Conservation (phyloP, 2,888 invertebrate genomes). For the Cryptophagus acutangulus region DNA sequence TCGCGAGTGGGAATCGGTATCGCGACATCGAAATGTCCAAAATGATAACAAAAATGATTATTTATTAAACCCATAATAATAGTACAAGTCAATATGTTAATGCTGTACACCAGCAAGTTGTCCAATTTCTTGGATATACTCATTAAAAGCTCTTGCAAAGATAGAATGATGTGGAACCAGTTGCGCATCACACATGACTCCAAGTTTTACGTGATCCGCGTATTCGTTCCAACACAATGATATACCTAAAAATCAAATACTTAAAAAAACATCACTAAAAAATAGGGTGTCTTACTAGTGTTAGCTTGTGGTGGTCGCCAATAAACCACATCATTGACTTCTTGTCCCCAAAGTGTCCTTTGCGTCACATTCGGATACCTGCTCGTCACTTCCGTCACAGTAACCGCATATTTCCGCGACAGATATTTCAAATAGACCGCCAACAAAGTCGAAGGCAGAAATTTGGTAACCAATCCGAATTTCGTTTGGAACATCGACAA, state of each 20-base stretch:
- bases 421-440: conserved; percentile 59
- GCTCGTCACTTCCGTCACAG: conserved; percentile 57
- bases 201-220: conserved; percentile 59
- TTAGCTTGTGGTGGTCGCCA: conserved; percentile 75
- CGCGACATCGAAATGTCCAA: too few relatives aligned
- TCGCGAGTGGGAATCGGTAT: too few relatives aligned
- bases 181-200: conserved; percentile 68
- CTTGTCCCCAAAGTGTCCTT: conserved; percentile 61
- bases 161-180: conserved; percentile 61
- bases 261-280: background rate
- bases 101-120: conserved; percentile 22
- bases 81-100: too few relatives aligned
- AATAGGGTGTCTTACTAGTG: conserved; percentile 56
- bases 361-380: conserved; percentile 46
- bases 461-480: conserved; percentile 57
- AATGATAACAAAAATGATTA: too few relatives aligned
- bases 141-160: conserved; percentile 48
- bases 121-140: conserved; percentile 41
- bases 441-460: conserved; percentile 56
- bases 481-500: conserved; percentile 53
- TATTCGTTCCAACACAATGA: conserved; percentile 68
- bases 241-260: conserved; percentile 54
- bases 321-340: conserved; percentile 59
- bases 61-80: too few relatives aligned
- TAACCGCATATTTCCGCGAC: conserved; percentile 63